These are phyloP conservation scores for Deilephila porcellus DNA, from an alignment of 2,888 invertebrate species.

Conservation along the genomic window DNA sequence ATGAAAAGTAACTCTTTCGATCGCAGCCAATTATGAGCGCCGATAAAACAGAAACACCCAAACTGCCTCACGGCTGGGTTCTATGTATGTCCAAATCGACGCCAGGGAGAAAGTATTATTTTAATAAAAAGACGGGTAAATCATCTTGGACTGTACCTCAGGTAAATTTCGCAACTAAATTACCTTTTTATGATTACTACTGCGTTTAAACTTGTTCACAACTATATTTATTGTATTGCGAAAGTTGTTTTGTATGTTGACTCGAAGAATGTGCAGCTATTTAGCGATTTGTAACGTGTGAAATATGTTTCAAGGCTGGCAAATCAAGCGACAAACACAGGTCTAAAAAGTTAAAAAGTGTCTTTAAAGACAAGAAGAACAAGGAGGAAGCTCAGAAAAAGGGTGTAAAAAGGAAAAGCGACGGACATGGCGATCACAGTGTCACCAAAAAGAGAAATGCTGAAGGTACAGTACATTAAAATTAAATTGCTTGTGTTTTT, in stretches of 20 bases:
- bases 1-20: constrained; percentile 40
- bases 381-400: constrained; percentile 59
- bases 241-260: neutral
- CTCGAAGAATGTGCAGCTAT: neutral
- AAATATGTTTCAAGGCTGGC: constrained; percentile 58
- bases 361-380: constrained; percentile 54
- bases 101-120: constrained; percentile 77
- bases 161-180: constrained; percentile 60
- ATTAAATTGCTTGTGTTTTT: no score
- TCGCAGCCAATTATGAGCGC: constrained; percentile 66
- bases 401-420: constrained; percentile 68
- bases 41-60: constrained; percentile 58
- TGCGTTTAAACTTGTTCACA: neutral
- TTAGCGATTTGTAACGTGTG: constrained; percentile 9
- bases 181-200: constrained; percentile 34
- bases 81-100: constrained; percentile 75
- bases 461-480: constrained; percentile 8
- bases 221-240: neutral
- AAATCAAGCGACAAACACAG: constrained; percentile 52
- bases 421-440: constrained; percentile 50
- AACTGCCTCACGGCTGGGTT: constrained; percentile 81
- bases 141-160: constrained; percentile 78
- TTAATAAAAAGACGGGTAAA: constrained; percentile 77
- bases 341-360: constrained; percentile 57
- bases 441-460: constrained; percentile 43